Percentiles rank a stretch among this genome's conserved stretches.
Evolutionary conservation across 1,140 invertebrate species (phyloP).

Genomic region (Penaeus vannamei): DNA sequence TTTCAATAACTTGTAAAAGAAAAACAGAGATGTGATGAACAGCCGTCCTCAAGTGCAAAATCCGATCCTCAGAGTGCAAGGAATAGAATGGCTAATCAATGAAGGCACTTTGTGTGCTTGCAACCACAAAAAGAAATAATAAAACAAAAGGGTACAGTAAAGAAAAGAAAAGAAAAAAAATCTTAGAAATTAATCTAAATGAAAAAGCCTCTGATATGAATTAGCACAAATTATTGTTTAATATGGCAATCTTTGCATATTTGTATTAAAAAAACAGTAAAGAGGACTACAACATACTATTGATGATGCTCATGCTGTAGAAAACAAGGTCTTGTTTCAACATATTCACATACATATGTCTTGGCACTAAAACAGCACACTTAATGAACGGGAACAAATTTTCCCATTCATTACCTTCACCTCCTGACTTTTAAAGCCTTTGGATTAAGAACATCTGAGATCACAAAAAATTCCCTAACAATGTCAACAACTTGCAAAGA

Average conservation of each 20-base stretch:
- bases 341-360: slow-evolving; percentile 52
- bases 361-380: slow-evolving; percentile 65
- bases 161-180: neutral
- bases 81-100: slow-evolving; percentile 63
- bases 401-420: slow-evolving; percentile 62
- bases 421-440: slow-evolving; percentile 67
- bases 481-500: slow-evolving; percentile 61
- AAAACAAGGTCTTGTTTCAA: slow-evolving; percentile 48
- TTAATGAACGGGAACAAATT: slow-evolving; percentile 58
- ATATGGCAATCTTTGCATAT: slow-evolving; percentile 59
- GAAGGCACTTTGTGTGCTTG: slow-evolving; percentile 64
- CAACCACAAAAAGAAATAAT: slow-evolving; percentile 43
- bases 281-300: slow-evolving; percentile 37
- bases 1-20: no score
- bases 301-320: slow-evolving; percentile 53
- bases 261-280: slow-evolving; percentile 41
- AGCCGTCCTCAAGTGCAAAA: no score
- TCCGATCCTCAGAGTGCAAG: slow-evolving; percentile 54
- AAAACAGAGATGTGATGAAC: no score
- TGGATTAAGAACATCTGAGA: slow-evolving; percentile 66
- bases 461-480: slow-evolving; percentile 67
- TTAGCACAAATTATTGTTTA: slow-evolving; percentile 64
- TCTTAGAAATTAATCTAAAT: slow-evolving; percentile 26
- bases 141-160: neutral
- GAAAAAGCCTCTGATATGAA: slow-evolving; percentile 62